phyloP scores from a whole-genome alignment of 2,888 invertebrate species.

The Rambutsinella grinnellia region DNA sequence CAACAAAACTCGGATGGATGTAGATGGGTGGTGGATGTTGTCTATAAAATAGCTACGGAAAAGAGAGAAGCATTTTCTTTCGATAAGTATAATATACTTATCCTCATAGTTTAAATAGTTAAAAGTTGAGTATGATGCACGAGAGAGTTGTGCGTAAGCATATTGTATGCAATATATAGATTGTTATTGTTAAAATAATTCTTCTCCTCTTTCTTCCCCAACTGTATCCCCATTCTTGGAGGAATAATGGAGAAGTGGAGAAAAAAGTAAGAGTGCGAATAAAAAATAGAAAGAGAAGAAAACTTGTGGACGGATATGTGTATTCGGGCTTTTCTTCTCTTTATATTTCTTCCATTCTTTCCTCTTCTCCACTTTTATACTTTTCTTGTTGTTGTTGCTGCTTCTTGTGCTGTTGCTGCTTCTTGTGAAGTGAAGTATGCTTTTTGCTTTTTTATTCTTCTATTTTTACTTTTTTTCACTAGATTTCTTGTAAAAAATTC shows the following conservation, averaged over 20 bases:
- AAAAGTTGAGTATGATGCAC: constrained; percentile 5
- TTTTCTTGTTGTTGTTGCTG: constrained; percentile 26
- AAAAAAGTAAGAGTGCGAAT: constrained; percentile 45
- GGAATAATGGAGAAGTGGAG: constrained; percentile 29
- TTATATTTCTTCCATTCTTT: constrained; percentile 27
- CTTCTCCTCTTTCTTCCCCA: constrained; percentile 26
- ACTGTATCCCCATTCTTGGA: constrained; percentile 39
- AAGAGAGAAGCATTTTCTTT: too few relatives aligned
- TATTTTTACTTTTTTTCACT: too few relatives aligned
- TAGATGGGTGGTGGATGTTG: too few relatives aligned
- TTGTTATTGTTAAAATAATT: constrained; percentile 50
- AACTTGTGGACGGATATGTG: constrained; percentile 49
- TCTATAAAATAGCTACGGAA: too few relatives aligned
- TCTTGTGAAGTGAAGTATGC: constrained; percentile 46
- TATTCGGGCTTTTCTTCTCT: constrained; percentile 38
- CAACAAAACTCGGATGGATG: too few relatives aligned
- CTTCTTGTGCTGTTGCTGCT: too few relatives aligned
- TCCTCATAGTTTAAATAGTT: too few relatives aligned
- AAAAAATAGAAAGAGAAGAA: constrained; percentile 39
- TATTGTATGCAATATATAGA: constrained; percentile 39
- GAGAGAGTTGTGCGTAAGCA: constrained; percentile 16
- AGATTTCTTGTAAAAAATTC: too few relatives aligned
- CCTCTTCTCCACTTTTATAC: constrained; percentile 33
- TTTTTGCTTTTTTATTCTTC: constrained; percentile 46
- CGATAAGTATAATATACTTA: too few relatives aligned